phyloP scores from a whole-genome alignment of 2,888 invertebrate genomes.

The Monoplex corrugatus region DNA sequence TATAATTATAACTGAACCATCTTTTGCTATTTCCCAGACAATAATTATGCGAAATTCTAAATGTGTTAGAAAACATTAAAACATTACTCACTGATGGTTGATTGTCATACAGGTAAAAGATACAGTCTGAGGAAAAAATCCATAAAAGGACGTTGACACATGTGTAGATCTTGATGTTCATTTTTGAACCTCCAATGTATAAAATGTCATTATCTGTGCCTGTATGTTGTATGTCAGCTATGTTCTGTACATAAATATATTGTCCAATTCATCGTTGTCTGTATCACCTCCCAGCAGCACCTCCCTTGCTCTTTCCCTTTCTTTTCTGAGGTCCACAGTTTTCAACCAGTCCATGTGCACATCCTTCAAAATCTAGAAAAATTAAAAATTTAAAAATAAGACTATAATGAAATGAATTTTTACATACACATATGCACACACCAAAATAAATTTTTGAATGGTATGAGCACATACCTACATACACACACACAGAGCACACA shows the following conservation, averaged over 20 bases:
- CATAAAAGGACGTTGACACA: too few species aligned
- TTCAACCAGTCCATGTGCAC: conserved; percentile 42
- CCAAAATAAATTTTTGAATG: background rate
- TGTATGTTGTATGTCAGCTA: too few species aligned
- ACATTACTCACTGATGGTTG: too few species aligned
- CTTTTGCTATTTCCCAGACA: too few species aligned
- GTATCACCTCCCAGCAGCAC: background rate
- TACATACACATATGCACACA: background rate
- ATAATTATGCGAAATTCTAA: too few species aligned
- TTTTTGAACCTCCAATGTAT: too few species aligned
- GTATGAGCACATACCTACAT: background rate
- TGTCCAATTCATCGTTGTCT: conserved; percentile 36
- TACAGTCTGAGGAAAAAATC: too few species aligned
- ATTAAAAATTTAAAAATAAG: background rate
- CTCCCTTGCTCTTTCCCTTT: background rate
- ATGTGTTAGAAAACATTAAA: too few species aligned
- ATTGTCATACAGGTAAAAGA: too few species aligned
- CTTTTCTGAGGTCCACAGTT: conserved; percentile 30
- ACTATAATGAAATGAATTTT: background rate
- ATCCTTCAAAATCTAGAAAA: conserved; percentile 31
- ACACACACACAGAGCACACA: too few species aligned
- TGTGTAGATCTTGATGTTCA: too few species aligned
- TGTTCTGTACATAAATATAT: conserved; percentile 36
- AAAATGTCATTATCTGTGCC: background rate
- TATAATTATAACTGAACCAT: too few species aligned